Evolutionary conservation across 2,113 vertebrate genomes (phyloP), one percentile per base, ranked within the genome.

Genomic region (Rissa tridactyla): DNA sequence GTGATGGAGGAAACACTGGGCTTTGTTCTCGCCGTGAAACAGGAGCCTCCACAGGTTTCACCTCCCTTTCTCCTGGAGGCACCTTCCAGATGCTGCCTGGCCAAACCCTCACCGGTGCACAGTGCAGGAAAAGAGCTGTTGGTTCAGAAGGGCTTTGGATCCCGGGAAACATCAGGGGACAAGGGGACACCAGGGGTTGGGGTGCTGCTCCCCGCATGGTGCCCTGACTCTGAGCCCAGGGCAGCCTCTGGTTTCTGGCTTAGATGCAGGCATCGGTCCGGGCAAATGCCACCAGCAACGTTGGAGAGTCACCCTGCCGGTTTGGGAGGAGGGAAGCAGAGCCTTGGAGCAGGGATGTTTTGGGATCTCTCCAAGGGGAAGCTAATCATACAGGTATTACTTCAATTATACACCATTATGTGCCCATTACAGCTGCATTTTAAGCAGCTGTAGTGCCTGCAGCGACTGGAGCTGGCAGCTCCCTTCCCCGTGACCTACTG

Each of bases 51-150:
- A 6, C 10, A 8, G 12, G 14, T 5, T 9, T 20, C 46, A 6
- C 34, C 11, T 54, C 38, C 44, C 38, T 10, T 47, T 44, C 29
- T 83, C 58, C 65, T 42, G 57, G 44, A 46, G 71, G 20, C 52
- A 77, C 1, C 19, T 36, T 69, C 79, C 34, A 11, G 10, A 4
- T 1, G 38, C 34, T 46, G 21, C 70, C 51, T 13, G 52, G 4
- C 27, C 64, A 4, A n/a, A 83, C 66, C 55, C 32, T 1, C 65
- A 11, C 9, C 0, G 0, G 8, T 26, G 51, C 26, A 3, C 4
- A 0, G 5, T 0, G 5, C 25, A 15, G 54, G 46, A 26, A 25
- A 16, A 27, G n/a, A 19, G 36, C 0, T 0, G 38, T 57, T 42
- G 14, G 0, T 58, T 29, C 9, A 0, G 0, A 30, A 58, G 47